Conservation (phyloP, 2,113 vertebrate genomes). For the Bostrychus sinensis region DNA sequence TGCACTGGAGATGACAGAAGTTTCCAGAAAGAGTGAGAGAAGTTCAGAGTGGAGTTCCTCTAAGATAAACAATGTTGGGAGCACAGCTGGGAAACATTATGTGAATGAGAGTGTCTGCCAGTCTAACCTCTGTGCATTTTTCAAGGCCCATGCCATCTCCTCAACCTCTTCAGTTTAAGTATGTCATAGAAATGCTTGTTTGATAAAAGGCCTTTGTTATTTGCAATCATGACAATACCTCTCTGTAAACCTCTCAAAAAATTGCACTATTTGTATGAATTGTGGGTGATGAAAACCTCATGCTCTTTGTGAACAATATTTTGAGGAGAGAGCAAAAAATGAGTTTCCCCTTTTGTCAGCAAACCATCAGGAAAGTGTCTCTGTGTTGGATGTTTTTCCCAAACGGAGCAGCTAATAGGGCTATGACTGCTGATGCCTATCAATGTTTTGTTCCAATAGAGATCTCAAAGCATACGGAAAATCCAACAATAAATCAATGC, state of each 20-base stretch:
- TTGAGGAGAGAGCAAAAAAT: slow-evolving; percentile 15
- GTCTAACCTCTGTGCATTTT: slow-evolving; percentile 55
- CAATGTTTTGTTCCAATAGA: slow-evolving; percentile 25
- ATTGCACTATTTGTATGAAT: slow-evolving; percentile 47
- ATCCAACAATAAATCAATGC: slow-evolving; percentile 9
- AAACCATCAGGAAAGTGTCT: slow-evolving; percentile 36
- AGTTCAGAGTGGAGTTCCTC: slow-evolving; percentile 37
- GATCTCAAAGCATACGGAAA: slow-evolving; percentile 36
- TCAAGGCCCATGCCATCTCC: slow-evolving; percentile 40
- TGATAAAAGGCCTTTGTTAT: background rate
- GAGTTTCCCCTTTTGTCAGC: slow-evolving; percentile 47
- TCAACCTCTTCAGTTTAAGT: slow-evolving; percentile 8
- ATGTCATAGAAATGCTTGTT: background rate
- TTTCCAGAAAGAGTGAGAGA: slow-evolving; percentile 41
- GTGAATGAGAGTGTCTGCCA: slow-evolving; percentile 61
- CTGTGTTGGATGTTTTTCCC: slow-evolving; percentile 34
- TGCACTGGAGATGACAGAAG: slow-evolving; percentile 24
- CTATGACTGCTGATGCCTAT: background rate
- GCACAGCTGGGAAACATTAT: slow-evolving; percentile 75
- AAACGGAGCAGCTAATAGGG: background rate
- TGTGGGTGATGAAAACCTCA: slow-evolving; percentile 31
- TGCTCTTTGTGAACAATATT: slow-evolving; percentile 41
- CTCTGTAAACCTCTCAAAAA: background rate
- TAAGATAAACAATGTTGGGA: slow-evolving; percentile 59
- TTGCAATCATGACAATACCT: slow-evolving; percentile 8